Evolutionary conservation across 2,797 vertebrate genomes (phyloP), one percentile per base, ranked within the genome.

Genomic region (Danio jaintianensis): DNA sequence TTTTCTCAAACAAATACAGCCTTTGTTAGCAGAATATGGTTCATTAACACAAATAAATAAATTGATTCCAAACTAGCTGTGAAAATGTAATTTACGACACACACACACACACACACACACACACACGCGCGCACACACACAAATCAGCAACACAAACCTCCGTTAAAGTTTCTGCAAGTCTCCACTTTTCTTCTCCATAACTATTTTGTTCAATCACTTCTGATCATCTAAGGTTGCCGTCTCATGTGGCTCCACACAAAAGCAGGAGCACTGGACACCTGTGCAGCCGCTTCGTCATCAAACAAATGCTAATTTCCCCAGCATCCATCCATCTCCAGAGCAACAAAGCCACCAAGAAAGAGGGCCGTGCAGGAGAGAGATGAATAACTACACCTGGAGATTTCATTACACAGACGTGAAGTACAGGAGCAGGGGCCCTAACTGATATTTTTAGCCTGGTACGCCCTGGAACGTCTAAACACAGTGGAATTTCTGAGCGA

Each of bases 401-500:
- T 91, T 91, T 86, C 85, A 88, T 86, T 93, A 87, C 58, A 81
- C 40, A 20, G 73, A 73, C 61, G 45, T 18, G 16, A 43, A 76
- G 36, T n/a, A 74, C 70, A 63, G 62, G 13, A 72, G 58, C 75
- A 4, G 16, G 18, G 29, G 75, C 43, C 66, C 59, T 36, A 71
- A 71, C 38, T 18, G 68, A 77, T 87, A 87, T 87, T 87, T 87
- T 87, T 84, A 85, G 82, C 68, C 22, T 77, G 67, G 62, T 66
- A 85, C 81, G 82, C 83, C 82, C 88, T 80, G 75, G 83, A 86
- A 75, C 80, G 78, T 81, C 86, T 85, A 80, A 89, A 92, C 90
- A 92, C 89, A 84, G 77, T 84, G 87, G 88, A 88, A 89, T 92
- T 89, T 91, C 90, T 90, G 91, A 93, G 84, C 86, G 90, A 93